Percentiles rank a stretch among this genome's conserved stretches.
Evolutionary conservation across 2,888 invertebrate genomes (phyloP).

Genomic region (Thecophora atra): DNA sequence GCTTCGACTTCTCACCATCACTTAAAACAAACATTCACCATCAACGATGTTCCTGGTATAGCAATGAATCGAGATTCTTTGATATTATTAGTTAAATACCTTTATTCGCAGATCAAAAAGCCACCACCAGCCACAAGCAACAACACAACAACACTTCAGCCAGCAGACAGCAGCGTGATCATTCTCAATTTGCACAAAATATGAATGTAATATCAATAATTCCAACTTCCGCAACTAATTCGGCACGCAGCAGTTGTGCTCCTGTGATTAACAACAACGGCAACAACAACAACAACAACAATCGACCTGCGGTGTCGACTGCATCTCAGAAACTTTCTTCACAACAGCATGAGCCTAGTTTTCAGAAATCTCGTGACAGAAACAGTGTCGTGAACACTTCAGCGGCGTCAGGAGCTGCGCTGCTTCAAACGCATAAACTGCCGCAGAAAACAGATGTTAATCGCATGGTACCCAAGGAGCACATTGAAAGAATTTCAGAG

Average conservation of each 20-base stretch:
- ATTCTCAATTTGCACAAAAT: slow-evolving; percentile 48
- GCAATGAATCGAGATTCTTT: not conserved
- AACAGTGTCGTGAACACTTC: slow-evolving; percentile 44
- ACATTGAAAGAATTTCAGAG: slow-evolving; percentile 41
- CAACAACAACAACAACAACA: slow-evolving; percentile 17
- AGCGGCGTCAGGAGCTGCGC: slow-evolving; percentile 37
- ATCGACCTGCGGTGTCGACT: slow-evolving; percentile 10
- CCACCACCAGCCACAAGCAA: slow-evolving; percentile 42
- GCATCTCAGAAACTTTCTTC: slow-evolving; percentile 43
- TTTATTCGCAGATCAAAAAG: slow-evolving; percentile 55
- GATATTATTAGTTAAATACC: not conserved
- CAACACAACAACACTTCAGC: slow-evolving; percentile 48
- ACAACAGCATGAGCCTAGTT: slow-evolving; percentile 54
- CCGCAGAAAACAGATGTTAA: slow-evolving; percentile 50
- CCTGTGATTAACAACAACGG: slow-evolving; percentile 6
- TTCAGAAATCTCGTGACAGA: slow-evolving; percentile 58
- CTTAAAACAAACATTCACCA: slow-evolving; percentile 58
- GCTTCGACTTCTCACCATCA: slow-evolving; percentile 59
- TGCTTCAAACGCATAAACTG: slow-evolving; percentile 51
- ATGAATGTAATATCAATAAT: slow-evolving; percentile 27
- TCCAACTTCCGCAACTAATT: slow-evolving; percentile 21
- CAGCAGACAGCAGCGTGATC: slow-evolving; percentile 54
- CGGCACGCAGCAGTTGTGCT: slow-evolving; percentile 11
- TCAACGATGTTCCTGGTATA: slow-evolving; percentile 57
- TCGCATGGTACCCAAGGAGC: slow-evolving; percentile 47